Evolutionary conservation across 2,797 vertebrate species (phyloP).

Genomic region (Muscicapa striata): DNA sequence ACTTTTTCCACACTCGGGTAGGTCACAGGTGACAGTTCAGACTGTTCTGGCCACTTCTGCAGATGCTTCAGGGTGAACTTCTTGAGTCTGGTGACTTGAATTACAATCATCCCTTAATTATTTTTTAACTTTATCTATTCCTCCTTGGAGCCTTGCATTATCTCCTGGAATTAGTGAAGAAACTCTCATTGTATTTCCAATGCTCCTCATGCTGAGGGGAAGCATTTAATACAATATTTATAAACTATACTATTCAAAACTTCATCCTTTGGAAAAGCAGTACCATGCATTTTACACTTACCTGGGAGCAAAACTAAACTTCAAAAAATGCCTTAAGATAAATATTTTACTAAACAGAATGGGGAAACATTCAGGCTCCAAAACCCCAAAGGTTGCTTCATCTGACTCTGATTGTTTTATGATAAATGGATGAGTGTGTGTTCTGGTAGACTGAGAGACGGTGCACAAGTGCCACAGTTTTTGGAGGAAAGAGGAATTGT

Average conservation of each 20-base stretch:
- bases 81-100: not conserved
- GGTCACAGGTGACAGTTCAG: not conserved
- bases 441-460: not conserved
- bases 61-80: not conserved
- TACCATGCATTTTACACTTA: not conserved
- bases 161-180: not conserved
- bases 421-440: not conserved
- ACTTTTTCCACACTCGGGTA: not conserved
- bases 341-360: not conserved
- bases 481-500: not conserved
- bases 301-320: not conserved
- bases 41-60: not conserved
- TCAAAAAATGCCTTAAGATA: not conserved
- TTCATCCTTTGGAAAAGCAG: not conserved
- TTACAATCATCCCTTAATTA: not conserved
- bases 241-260: not conserved
- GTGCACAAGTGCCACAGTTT: not conserved
- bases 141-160: not conserved
- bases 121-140: not conserved
- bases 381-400: not conserved
- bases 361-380: not conserved
- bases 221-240: not conserved
- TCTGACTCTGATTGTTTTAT: not conserved
- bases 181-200: not conserved
- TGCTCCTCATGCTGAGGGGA: not conserved